Evolutionary conservation across 2,797 vertebrate genomes (phyloP).

Genomic region (Morelia viridis): DNA sequence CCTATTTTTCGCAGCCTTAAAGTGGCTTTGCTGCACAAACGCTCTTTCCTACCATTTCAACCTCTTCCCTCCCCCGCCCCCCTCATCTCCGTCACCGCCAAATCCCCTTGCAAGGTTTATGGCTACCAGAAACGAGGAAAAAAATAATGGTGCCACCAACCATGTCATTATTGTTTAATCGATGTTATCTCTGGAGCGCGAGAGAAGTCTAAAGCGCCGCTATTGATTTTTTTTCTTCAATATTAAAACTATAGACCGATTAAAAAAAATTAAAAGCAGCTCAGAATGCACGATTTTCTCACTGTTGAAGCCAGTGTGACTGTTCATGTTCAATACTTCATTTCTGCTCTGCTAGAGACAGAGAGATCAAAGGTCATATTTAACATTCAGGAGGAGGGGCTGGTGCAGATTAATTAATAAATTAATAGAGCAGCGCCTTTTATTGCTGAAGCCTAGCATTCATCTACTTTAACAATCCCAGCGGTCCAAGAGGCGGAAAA

Average conservation of each 20-base stretch:
- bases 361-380: slow-evolving; percentile 91
- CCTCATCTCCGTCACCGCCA: neutral
- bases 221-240: slow-evolving; percentile 67
- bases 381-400: slow-evolving; percentile 79
- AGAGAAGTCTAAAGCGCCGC: slow-evolving; percentile 84
- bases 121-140: slow-evolving; percentile 64
- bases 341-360: slow-evolving; percentile 79
- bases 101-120: slow-evolving; percentile 65
- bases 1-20: slow-evolving; percentile 51
- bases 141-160: slow-evolving; percentile 79
- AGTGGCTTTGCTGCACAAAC: slow-evolving; percentile 66
- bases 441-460: slow-evolving; percentile 76
- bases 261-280: slow-evolving; percentile 63
- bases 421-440: slow-evolving; percentile 78
- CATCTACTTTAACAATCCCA: slow-evolving; percentile 75
- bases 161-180: slow-evolving; percentile 93
- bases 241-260: slow-evolving; percentile 21
- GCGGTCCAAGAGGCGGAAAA: slow-evolving; percentile 56
- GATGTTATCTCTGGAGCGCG: slow-evolving; percentile 85
- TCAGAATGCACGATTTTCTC: slow-evolving; percentile 53
- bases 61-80: neutral
- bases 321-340: slow-evolving; percentile 68
- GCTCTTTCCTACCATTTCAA: slow-evolving; percentile 53
- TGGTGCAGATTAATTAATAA: slow-evolving; percentile 81
- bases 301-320: slow-evolving; percentile 69